Base-by-base conservation (phyloP, 92 coral and sea anemone genomes). In the Desmophyllum pertusum region DNA sequence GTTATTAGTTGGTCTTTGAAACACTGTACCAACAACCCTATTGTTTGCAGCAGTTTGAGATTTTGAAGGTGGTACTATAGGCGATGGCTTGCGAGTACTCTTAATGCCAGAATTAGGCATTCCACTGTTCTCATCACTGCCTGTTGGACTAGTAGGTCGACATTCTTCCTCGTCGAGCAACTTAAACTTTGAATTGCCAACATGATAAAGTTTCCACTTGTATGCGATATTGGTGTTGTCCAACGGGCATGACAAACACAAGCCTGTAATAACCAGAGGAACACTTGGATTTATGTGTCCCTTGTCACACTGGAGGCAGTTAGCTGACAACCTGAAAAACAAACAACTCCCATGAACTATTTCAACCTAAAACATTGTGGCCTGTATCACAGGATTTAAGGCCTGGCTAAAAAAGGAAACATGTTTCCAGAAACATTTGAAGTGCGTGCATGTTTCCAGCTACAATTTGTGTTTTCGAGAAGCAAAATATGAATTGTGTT, bases 271-370 rank as follows among this genome's bases (percentile, higher is more conserved):
- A 23, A 92, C 78, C 31, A 93, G 79, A 57, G 84, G 87, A 11
- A 64, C 78, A 81, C 87, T 91, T 10, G 93, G 92, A 74, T 91
- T 93, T 4, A 93, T 83, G 42, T 7, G 59, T 19, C 94, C 90
- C 37, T 68, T 79, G 19, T 77, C 78, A 75, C 97, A 93, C 68
- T 91, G 97, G 11, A 88, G 90, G 55, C 97, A 93, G 39, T 71
- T 46, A 19, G 89, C 66, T 11, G 93, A 65, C 79, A 93, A 74
- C 78, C 97, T 93, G 46, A 11, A 31, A 70, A 62, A 29, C 18
- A 33, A 57, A 45, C 30, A 70, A 48, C 21, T 59, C 17, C n/a
- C 35, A 59, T 59, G 13, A 48, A 21, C 53, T 48, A 48, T 48
- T 48, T 48, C 53, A 48, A 48, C 33, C 25, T 3, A 7, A 59